A percentile compares a stretch with the other conserved stretches of the same genome.
These are phyloP conservation scores for Phalera bucephala DNA, from an alignment of 2,888 invertebrate genomes.

Conservation along the genomic window DNA sequence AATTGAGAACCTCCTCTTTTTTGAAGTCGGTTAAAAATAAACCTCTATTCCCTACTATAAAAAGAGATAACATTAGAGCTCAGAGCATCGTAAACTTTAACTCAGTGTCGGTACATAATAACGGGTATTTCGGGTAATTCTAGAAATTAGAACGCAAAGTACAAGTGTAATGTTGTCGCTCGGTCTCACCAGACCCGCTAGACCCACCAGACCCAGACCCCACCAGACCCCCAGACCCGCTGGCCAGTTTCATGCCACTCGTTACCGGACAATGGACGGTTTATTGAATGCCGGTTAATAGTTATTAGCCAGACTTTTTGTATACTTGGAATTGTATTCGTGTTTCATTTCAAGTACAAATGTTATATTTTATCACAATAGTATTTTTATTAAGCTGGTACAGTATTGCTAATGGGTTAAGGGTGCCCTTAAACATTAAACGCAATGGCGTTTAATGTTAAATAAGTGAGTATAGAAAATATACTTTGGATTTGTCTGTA, in stretches of 20 bases:
- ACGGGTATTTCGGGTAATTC: constrained; percentile 31
- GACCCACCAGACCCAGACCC: no score
- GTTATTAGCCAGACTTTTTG: not conserved
- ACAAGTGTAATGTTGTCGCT: constrained; percentile 24
- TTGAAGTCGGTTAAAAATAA: no score
- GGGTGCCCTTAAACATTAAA: no score
- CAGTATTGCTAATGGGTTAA: no score
- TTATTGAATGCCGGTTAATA: not conserved
- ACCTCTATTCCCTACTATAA: no score
- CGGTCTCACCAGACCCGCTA: constrained; percentile 6
- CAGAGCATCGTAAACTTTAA: no score
- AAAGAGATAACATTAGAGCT: no score
- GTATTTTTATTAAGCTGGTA: no score
- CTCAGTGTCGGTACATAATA: constrained; percentile 22
- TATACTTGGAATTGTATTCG: not conserved
- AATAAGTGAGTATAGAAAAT: no score
- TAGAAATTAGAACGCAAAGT: constrained; percentile 25
- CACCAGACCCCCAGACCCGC: not conserved
- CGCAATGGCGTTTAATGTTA: no score
- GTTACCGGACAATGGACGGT: not conserved
- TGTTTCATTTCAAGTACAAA: not conserved
- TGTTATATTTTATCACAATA: not conserved
- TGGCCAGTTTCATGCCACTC: not conserved
- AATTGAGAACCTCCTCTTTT: no score
- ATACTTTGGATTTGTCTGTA: no score